Conservation (phyloP, 1,140 invertebrate species). For the Limonius californicus region DNA sequence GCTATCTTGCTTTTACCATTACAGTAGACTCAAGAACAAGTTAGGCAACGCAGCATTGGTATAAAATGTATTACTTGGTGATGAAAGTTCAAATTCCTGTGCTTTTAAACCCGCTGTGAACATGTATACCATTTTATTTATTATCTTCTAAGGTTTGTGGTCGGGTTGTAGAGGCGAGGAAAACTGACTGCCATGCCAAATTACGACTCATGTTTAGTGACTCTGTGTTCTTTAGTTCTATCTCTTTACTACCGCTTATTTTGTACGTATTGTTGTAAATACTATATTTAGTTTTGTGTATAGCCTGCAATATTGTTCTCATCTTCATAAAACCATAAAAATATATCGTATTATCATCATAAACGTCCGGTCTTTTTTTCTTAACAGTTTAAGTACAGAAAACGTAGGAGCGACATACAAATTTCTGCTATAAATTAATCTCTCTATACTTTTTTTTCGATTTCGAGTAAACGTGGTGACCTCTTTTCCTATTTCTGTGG, state of each 20-base stretch:
- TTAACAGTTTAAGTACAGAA: no score
- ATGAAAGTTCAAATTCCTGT: background rate
- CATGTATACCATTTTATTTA: background rate
- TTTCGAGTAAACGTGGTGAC: no score
- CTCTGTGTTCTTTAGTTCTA: background rate
- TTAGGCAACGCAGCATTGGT: background rate
- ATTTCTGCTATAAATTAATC: no score
- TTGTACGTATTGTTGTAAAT: background rate
- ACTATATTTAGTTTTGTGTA: background rate
- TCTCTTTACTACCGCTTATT: background rate
- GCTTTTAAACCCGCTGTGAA: background rate
- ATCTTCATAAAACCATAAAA: background rate
- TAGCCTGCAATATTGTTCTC: background rate
- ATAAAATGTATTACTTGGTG: background rate
- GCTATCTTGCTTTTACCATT: background rate
- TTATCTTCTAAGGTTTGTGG: background rate
- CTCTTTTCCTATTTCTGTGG: no score
- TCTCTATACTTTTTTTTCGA: no score
- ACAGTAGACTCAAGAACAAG: no score
- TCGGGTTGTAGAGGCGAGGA: background rate
- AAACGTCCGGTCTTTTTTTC: no score
- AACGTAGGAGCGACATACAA: no score
- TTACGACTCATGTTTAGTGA: background rate
- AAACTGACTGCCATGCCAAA: background rate
- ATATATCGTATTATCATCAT: background rate